Evolutionary conservation across 2,888 invertebrate genomes (phyloP), one percentile per base, ranked within the genome.

Genomic region (Autographa pulchrina): DNA sequence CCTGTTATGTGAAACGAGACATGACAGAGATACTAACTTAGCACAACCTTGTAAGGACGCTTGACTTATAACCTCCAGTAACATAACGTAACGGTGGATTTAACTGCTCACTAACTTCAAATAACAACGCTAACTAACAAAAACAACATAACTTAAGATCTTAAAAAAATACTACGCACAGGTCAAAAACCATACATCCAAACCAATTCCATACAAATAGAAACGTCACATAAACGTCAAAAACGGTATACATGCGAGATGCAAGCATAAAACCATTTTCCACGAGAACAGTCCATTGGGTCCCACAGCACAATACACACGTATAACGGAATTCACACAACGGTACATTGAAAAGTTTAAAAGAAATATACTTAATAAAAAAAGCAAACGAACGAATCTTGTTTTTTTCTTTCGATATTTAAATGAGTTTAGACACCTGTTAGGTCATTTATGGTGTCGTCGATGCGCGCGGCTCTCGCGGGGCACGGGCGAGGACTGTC

Each of bases 401-500:
- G 90, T 88, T 84, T 78, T 77, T 82, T 85, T 85, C 83, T 81
- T 82, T 84, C 82, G 81, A 83, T 86, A 84, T 88, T 85, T 76
- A 78, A 82, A 82, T 85, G 85, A 81, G 80, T 81, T 81, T 84
- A 81, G 84, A 83, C 93, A 92, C 90, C 90, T 93, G 92, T 91
- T 86, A 75, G 85, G 86, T 88, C 87, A 87, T 86, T 83, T 72
- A 81, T 75, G 78, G 77, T 80, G 84, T 75, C 78, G 77, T 60
- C 70, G 78, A 75, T 83, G 87, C 94, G 90, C 81, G 88, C 90
- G 89, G 80, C 90, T 78, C 87, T 86, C 89, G 92, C 92, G 93
- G 92, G 90, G 93, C 90, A 91, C 92, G 90, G 88, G 84, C 89
- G 92, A 86, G 89, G 85, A 96, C 95, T 96, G 94, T 87, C 90